Base-by-base conservation (phyloP, 2,797 vertebrate species). In the Triplophysa yarkandensis region DNA sequence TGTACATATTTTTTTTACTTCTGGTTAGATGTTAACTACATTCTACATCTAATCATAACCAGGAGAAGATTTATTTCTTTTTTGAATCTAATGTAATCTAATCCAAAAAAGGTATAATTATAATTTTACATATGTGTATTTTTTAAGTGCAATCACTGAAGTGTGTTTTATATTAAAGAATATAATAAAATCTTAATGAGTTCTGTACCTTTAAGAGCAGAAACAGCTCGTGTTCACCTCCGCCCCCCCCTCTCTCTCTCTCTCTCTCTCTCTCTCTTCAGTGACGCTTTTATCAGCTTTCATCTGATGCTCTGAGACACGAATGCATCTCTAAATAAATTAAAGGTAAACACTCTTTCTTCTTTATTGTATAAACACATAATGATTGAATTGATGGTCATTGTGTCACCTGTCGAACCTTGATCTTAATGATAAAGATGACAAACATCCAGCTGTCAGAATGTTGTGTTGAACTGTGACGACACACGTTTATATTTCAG, bases 381-480 rank as follows among this genome's bases (percentile, higher is more conserved):
- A 17, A 34, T 27, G 9, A 0, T 19, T 41, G 34, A 10, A 19
- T 39, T 16, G 8, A 21, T 17, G 23, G 7, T 1, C 27, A 17
- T 36, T 71, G 62, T 72, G 32, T 72, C 70, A 72, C 70, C 71
- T 74, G 71, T 57, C 61, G 62, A 44, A 65, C 71, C 27, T 44
- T 55, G 30, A 27, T 23, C 2, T 52, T 28, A 54, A 16, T 62
- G 34, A 36, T 2, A 0, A 43, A 34, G 32, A 44, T 41, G 36
- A 55, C 43, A 32, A 19, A 32, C 55, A 61, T n/a, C 14, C 55
- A 61, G 30, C 68, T 61, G 43, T 7, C 28, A 34, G 13, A 3
- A 19, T 32, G 13, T 4, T 16, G 27, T 48, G 16, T 34, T 14
- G 25, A 25, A 61, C 43, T 6, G 43, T 2, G n/a, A 13, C 55